Base-by-base conservation (phyloP, 2,888 invertebrate genomes). In the Oscheius myriophilus region DNA sequence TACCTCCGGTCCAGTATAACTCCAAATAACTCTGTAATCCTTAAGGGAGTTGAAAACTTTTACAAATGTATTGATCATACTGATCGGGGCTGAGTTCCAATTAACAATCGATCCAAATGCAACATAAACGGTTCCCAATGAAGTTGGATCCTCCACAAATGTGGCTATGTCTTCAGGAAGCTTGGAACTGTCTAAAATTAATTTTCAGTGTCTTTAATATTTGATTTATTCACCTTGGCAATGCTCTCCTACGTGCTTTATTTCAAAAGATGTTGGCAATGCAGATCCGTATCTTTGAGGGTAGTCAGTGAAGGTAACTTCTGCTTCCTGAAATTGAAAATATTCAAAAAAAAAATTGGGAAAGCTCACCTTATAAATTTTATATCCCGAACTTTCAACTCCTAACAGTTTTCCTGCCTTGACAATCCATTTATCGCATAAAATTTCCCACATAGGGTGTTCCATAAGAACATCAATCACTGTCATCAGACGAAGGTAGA, bases 21-120 rank as follows among this genome's bases (percentile, higher is more conserved):
- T 75, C 78, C 80, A 81, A 16, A 81, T 79, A 26, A 81, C 68
- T 14, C 80, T 69, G 63, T 81, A 81, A 59, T 80, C 75, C 33
- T 64, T 59, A 18, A 81, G 67, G 16, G 67, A 52, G 49, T 72
- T 76, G 61, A 81, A 66, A 16, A 77, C 78, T 25, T 75, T 58
- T 21, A 73, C 53, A 54, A 81, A 81, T 18, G 65, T 67, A 6
- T 72, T 55, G 1, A 75, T 67, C 26, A 72, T 72, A 43, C 75
- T 73, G 6, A 52, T 63, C 18, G 79, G 78, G n/a, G 79, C 81
- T 18, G 67, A 62, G 25, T 73, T 69, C 69, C 78, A 76, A 25
- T 76, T 70, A 16, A 79, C 72, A 62, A 79, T 72, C 9, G 75
- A 75, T 1, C 81, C 81, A 45, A 81, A 80, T 9, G 81, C 81